These are phyloP conservation scores for Lethenteron reissneri DNA, from an alignment of 2,113 vertebrate genomes.

Conservation along the genomic window DNA sequence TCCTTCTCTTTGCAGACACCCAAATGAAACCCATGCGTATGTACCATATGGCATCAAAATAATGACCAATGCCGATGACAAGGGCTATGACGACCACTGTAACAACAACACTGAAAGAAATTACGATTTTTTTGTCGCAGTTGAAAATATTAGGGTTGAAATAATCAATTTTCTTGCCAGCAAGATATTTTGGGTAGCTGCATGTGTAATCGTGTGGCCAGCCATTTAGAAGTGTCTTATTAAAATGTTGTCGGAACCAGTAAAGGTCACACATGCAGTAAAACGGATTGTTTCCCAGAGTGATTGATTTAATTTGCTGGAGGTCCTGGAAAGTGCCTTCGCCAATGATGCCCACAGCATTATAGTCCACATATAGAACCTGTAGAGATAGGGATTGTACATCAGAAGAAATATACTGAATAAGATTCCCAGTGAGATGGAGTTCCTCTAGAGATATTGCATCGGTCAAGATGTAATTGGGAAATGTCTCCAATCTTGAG, in stretches of 20 bases:
- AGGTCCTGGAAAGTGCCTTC: too few species aligned
- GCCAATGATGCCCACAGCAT: too few species aligned
- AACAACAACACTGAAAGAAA: slow-evolving; percentile 12
- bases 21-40: slow-evolving; percentile 24
- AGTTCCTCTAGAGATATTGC: too few species aligned
- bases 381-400: too few species aligned
- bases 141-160: slow-evolving; percentile 8
- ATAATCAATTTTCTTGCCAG: background rate
- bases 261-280: slow-evolving; percentile 8
- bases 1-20: slow-evolving; percentile 20
- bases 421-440: too few species aligned
- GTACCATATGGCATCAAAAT: slow-evolving; percentile 22
- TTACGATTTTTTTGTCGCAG: slow-evolving; percentile 15
- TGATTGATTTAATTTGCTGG: too few species aligned
- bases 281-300: background rate
- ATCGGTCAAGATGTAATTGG: too few species aligned
- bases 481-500: too few species aligned
- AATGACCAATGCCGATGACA: slow-evolving; percentile 14
- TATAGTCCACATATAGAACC: too few species aligned
- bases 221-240: background rate
- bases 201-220: slow-evolving; percentile 7
- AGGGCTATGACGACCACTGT: slow-evolving; percentile 7
- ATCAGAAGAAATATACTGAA: too few species aligned
- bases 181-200: background rate
- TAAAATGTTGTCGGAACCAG: slow-evolving; percentile 4